These are phyloP conservation scores for Chloroceryle inda DNA, from an alignment of 2,797 vertebrate species.

Conservation along the genomic window DNA sequence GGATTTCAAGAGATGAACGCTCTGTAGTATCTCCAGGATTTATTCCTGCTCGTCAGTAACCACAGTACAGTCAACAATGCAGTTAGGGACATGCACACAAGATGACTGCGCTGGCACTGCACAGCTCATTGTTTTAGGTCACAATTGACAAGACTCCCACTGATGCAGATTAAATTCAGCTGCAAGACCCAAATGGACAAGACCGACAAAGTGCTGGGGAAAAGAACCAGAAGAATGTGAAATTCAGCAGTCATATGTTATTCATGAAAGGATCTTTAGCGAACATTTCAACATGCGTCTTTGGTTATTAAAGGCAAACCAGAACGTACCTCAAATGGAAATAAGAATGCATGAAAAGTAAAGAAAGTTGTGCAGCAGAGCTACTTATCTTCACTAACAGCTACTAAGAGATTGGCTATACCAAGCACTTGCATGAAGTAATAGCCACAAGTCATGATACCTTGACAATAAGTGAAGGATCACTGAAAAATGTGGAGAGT, in stretches of 20 bases:
- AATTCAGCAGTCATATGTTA: background rate
- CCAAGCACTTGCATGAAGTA: background rate
- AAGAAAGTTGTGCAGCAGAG: background rate
- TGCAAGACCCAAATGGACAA: background rate
- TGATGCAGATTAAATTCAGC: conserved; percentile 10
- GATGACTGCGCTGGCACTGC: background rate
- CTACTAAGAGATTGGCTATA: background rate
- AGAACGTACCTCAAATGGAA: background rate
- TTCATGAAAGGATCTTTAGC: background rate
- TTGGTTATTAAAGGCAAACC: background rate
- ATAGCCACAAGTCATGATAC: background rate
- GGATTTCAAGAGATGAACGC: background rate
- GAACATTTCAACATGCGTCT: background rate
- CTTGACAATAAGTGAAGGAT: background rate
- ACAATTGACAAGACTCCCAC: background rate
- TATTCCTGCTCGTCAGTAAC: background rate
- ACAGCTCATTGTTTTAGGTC: background rate
- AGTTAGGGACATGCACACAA: background rate
- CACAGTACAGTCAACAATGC: background rate
- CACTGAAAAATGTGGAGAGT: background rate
- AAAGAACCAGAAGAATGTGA: background rate
- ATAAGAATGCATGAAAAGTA: background rate
- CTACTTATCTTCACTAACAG: background rate
- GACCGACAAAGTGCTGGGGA: conserved; percentile 1
- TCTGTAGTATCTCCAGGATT: background rate